These are phyloP conservation scores for Plodia interpunctella DNA, from an alignment of 1,140 invertebrate species.

Conservation along the genomic window DNA sequence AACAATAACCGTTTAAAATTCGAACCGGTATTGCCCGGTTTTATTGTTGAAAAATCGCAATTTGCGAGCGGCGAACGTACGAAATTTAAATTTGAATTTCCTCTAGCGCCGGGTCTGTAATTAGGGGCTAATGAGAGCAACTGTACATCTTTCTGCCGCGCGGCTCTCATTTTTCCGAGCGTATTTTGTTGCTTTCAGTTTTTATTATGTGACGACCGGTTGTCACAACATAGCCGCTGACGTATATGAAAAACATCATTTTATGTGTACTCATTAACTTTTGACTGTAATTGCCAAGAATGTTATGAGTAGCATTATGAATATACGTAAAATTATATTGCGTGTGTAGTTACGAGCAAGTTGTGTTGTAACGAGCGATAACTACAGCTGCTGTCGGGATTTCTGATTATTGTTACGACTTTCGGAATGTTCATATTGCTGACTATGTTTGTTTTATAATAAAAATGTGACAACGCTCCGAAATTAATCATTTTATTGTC, in stretches of 20 bases:
- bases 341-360: conserved; percentile 3
- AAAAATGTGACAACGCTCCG: background rate
- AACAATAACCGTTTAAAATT: conserved; percentile 74
- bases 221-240: conserved; percentile 31
- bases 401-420: conserved; percentile 6
- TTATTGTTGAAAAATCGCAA: conserved; percentile 68
- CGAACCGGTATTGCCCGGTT: conserved; percentile 48
- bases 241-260: conserved; percentile 8
- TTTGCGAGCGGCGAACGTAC: conserved; percentile 48
- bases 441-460: background rate
- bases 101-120: conserved; percentile 49
- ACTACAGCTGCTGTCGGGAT: background rate
- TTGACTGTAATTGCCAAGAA: conserved; percentile 17
- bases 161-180: conserved; percentile 37
- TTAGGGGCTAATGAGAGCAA: conserved; percentile 68
- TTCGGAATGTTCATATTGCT: background rate
- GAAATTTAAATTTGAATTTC: conserved; percentile 71
- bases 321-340: conserved; percentile 4
- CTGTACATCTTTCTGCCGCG: conserved; percentile 40
- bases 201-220: conserved; percentile 51
- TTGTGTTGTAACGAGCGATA: background rate
- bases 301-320: background rate
- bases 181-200: conserved; percentile 36
- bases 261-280: conserved; percentile 44
- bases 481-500: no score